Evolutionary conservation across 2,113 vertebrate species (phyloP).

Genomic region (Thamnaconus septentrionalis): DNA sequence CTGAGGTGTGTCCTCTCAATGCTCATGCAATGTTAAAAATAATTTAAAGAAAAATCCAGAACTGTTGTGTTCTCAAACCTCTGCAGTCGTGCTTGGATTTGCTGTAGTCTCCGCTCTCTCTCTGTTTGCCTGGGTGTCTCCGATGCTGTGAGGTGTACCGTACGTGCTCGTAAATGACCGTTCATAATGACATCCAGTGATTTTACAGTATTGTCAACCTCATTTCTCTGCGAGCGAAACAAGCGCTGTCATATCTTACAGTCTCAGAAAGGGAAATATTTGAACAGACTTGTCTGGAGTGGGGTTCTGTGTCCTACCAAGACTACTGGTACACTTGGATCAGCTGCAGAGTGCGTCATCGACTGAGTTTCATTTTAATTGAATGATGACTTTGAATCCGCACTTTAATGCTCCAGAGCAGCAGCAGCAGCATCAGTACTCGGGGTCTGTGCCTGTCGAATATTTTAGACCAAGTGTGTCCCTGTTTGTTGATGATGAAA

Average conservation of each 20-base stretch:
- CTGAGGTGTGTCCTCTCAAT: constrained; percentile 27
- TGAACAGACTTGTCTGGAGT: constrained; percentile 1
- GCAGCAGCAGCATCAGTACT: constrained; percentile 17
- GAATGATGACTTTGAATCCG: background rate
- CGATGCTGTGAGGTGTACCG: constrained; percentile 34
- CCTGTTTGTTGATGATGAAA: constrained; percentile 36
- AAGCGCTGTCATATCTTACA: constrained; percentile 3
- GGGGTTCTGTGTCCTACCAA: constrained; percentile 12
- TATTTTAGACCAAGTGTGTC: constrained; percentile 34
- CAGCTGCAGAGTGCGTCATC: constrained; percentile 18
- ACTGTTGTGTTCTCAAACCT: constrained; percentile 34
- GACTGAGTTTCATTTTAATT: constrained; percentile 25
- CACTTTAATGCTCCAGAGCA: constrained; percentile 23
- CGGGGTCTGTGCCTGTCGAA: constrained; percentile 45
- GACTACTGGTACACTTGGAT: constrained; percentile 9
- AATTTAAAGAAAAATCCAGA: constrained; percentile 21
- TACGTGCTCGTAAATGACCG: constrained; percentile 33
- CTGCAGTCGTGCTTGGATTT: constrained; percentile 29
- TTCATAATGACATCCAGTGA: constrained; percentile 13
- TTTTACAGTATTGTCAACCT: constrained; percentile 7
- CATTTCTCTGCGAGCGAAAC: constrained; percentile 4
- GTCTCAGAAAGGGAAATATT: constrained; percentile 1
- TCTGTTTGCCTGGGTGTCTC: constrained; percentile 28
- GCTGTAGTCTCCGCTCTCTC: constrained; percentile 22
- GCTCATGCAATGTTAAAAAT: constrained; percentile 12